A percentile compares a stretch with the other conserved stretches of the same genome.
Conservation (phyloP, 2,797 vertebrate species). For the Notoglanidium macrostoma region DNA sequence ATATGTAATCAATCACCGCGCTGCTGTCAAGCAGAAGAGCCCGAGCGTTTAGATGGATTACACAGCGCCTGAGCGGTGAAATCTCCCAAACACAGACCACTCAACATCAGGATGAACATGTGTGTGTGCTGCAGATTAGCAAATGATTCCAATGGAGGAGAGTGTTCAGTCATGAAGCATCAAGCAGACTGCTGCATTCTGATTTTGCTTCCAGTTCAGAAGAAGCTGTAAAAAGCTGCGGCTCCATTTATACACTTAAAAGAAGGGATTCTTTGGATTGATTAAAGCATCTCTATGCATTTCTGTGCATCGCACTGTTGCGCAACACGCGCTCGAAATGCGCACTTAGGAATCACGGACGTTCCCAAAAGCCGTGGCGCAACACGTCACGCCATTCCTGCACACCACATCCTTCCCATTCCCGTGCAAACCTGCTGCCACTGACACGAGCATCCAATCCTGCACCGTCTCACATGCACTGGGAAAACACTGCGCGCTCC, state of each 20-base stretch:
- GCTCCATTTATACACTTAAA: neutral
- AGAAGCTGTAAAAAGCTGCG: neutral
- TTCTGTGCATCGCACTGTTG: neutral
- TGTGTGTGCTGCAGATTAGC: neutral
- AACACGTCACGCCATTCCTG: slow-evolving; percentile 24
- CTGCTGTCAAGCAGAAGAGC: neutral
- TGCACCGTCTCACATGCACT: neutral
- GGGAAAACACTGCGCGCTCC: neutral
- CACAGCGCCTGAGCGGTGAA: neutral
- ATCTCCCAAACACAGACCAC: neutral
- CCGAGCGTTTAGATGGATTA: neutral
- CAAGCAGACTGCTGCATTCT: neutral
- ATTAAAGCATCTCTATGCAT: neutral
- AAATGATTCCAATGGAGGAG: neutral
- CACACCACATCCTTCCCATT: neutral
- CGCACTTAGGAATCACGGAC: slow-evolving; percentile 18
- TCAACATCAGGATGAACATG: neutral
- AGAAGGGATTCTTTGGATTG: neutral
- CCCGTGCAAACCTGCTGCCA: neutral
- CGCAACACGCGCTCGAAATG: slow-evolving; percentile 5
- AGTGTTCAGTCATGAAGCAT: no score
- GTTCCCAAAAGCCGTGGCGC: neutral
- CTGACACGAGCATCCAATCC: neutral
- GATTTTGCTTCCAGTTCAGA: neutral
- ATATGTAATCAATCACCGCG: neutral